Base-by-base conservation (phyloP, 2,113 vertebrate species). In the Hippoglossus stenolepis region DNA sequence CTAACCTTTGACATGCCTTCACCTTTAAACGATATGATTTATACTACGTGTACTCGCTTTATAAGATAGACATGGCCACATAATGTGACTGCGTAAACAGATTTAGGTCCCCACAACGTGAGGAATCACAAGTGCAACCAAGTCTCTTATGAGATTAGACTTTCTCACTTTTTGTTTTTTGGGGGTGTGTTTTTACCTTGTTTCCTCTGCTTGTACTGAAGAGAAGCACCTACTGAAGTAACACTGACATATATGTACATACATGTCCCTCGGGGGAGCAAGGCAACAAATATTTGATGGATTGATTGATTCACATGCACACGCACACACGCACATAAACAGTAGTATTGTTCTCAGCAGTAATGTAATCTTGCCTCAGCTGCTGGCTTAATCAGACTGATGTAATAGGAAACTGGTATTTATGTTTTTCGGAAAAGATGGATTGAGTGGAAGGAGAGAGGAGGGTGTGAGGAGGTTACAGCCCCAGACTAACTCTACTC, bases 331-430 rank as follows among this genome's bases (percentile, higher is more conserved):
- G 77, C 65, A 71, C 14, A 84, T 35, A 74, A 73, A 69, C 62
- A 60, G 3, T 66, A 64, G 62, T 68, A 86, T 87, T 83, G 83
- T 89, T 89, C 81, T 84, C 73, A 70, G 81, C 81, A 82, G 84
- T 91, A 91, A 93, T 92, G 70, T 87, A 86, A 90, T 92, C 75
- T 85, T 73, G 80, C 78, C 85, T 80, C 89, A 80, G 87, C 90
- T 89, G 85, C 79, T 87, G 82, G 71, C 86, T 90, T 92, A 85
- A 89, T 93, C 90, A 83, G 79, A 71, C 84, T 91, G 90, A 91
- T 93, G 88, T 91, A 87, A 92, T 84, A 87, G 84, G 90, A 93
- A 92, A 90, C 85, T 79, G 59, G 65, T 85, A 89, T 93, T 94
- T 92, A 91, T 93, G 90, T 87, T 90, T 90, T 89, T 85, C 67